Base-by-base conservation (phyloP, 2,113 vertebrate genomes). In the Rhinopomastus cyanomelas region DNA sequence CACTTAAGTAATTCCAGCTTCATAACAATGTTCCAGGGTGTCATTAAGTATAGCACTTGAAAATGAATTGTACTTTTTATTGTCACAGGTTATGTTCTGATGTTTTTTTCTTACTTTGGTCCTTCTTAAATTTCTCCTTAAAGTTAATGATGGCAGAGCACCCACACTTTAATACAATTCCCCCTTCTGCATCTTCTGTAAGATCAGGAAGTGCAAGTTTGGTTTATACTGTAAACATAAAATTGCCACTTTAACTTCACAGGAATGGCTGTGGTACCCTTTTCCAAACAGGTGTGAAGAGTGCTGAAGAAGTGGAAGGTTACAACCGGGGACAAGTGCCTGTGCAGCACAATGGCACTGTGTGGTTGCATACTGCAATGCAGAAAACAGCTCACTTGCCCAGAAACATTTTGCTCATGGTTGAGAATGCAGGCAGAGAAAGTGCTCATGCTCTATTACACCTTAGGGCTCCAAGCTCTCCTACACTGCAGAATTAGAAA, bases 31-130 rank as follows among this genome's bases (percentile, higher is more conserved):
- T 87, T 87, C 37, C 62, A 81, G 59, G 62, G 37, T 69, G 81
- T 82, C 81, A 90, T 82, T 91, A 90, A 83, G 37, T 25, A 62
- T 25, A 82, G 52, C 34, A 85, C 52, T 77, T 82, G 69, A 85
- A 66, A 95, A 85, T 56, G 61, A 87, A 85, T 80, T 87, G 75
- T 67, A 72, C 51, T 91, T 90, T 89, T 89, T 86, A 84, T 64
- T 74, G 22, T 72, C 48, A 67, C 2, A 11, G 27, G n/a, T 87
- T 86, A 80, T 37, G 48, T 46, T 75, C 46, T 61, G 25, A 1
- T 73, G 62, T n/a, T 51, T 29, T 87, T 88, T 86, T 86, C 49
- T 77, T 52, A 60, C 64, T 89, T 88, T 68, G 46, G 11, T 20
- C 17, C 44, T 80, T 37, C 23, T 89, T 69, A n/a, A 57, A 71